Conservation (phyloP, 2,113 vertebrate genomes). For the Isichthys henryi region DNA sequence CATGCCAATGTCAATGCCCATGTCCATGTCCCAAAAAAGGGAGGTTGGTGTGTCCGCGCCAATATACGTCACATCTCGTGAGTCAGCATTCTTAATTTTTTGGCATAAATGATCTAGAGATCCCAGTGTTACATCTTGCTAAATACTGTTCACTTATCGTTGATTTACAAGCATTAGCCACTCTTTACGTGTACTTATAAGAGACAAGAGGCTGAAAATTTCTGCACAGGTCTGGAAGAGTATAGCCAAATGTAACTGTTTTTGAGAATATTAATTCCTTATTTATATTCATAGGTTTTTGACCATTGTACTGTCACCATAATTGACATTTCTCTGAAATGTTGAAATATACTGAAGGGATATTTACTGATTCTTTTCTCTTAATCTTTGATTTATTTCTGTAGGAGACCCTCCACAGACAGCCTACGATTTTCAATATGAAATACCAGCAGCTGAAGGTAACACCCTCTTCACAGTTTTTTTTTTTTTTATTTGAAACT, state of each 20-base stretch:
- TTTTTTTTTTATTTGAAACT: not conserved
- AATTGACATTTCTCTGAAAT: not conserved
- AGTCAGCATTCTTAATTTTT: not conserved
- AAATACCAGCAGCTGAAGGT: conserved; percentile 53
- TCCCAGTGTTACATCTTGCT: not conserved
- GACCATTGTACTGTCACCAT: not conserved
- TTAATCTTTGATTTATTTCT: conserved; percentile 19
- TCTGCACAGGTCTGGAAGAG: not conserved
- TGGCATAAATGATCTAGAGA: not conserved
- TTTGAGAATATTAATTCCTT: not conserved
- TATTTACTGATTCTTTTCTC: not conserved
- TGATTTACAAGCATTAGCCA: not conserved
- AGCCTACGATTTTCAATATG: conserved; percentile 49
- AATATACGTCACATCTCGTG: conserved; percentile 20
- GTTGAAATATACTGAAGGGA: not conserved
- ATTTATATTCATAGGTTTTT: not conserved
- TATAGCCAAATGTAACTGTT: not conserved
- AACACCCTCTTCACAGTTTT: not conserved
- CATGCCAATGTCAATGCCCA: not conserved
- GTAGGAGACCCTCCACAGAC: conserved; percentile 46
- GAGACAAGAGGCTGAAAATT: not conserved
- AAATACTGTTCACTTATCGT: not conserved
- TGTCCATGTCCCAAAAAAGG: conserved; percentile 4
- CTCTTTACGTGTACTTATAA: not conserved
- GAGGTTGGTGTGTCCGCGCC: not conserved